phyloP scores from a whole-genome alignment of 2,113 vertebrate genomes.

The Megaceryle torquata region DNA sequence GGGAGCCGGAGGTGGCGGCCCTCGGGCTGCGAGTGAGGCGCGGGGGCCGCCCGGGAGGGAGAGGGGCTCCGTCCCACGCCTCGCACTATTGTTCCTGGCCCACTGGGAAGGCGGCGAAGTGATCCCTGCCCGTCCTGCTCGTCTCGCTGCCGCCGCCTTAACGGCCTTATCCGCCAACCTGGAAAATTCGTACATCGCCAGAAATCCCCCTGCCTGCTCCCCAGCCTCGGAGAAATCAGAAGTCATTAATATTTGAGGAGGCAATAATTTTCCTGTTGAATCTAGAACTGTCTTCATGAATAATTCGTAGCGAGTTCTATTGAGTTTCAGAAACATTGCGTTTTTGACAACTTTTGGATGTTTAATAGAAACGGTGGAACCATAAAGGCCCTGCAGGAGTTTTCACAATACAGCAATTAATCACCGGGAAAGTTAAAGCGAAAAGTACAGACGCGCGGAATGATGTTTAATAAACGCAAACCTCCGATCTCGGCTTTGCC shows the following conservation, averaged over 20 bases:
- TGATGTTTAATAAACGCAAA: conserved; percentile 58
- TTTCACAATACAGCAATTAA: conserved; percentile 62
- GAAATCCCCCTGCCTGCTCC: conserved; percentile 54
- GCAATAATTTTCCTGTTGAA: conserved; percentile 81
- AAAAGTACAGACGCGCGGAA: conserved; percentile 44
- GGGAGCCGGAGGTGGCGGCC: neutral
- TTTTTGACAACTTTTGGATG: conserved; percentile 61
- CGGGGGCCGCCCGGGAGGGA: neutral
- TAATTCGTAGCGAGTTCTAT: conserved; percentile 77
- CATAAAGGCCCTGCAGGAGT: conserved; percentile 56
- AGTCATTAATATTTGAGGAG: conserved; percentile 80
- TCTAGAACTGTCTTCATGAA: conserved; percentile 78
- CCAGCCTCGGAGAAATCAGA: conserved; percentile 66
- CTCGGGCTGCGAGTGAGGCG: neutral
- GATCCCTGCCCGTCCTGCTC: neutral
- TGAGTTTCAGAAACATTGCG: conserved; percentile 76
- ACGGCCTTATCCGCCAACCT: conserved; percentile 1
- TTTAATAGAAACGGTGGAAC: conserved; percentile 57
- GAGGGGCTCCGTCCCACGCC: neutral
- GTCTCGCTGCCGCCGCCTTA: neutral
- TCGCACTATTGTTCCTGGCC: conserved; percentile 56
- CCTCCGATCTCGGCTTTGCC: conserved; percentile 4
- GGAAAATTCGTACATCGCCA: conserved; percentile 15
- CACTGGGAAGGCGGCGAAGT: neutral
- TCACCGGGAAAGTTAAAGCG: conserved; percentile 56